Evolutionary conservation across 2,797 vertebrate species (phyloP).

Genomic region (Liasis olivaceus): DNA sequence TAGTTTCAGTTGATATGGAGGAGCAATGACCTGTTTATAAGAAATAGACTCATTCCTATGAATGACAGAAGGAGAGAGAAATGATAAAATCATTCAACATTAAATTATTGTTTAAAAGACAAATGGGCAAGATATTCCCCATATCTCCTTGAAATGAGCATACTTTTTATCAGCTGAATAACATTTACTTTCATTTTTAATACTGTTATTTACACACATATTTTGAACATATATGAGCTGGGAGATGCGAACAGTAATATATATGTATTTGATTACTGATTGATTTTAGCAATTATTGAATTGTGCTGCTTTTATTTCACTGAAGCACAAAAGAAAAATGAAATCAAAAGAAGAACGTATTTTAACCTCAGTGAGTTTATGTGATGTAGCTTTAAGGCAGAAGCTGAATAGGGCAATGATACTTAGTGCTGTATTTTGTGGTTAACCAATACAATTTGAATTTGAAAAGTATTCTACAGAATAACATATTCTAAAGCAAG

Average conservation of each 20-base stretch:
- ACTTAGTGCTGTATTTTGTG: slow-evolving; percentile 15
- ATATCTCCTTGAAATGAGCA: slow-evolving; percentile 6
- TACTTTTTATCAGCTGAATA: slow-evolving; percentile 9
- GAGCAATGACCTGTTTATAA: background rate
- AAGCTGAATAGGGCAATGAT: slow-evolving; percentile 1
- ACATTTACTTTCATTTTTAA: slow-evolving; percentile 4
- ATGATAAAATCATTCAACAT: background rate
- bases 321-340: slow-evolving; percentile 10
- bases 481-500: slow-evolving; percentile 28
- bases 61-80: background rate
- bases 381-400: slow-evolving; percentile 30
- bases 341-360: slow-evolving; percentile 17
- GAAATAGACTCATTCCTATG: background rate
- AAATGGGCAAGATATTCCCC: background rate
- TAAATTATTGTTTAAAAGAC: background rate
- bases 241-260: slow-evolving; percentile 6
- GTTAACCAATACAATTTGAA: slow-evolving; percentile 27
- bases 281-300: slow-evolving; percentile 24
- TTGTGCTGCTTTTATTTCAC: slow-evolving; percentile 16
- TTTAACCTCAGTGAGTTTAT: slow-evolving; percentile 23
- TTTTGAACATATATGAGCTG: slow-evolving; percentile 23
- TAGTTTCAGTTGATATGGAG: background rate
- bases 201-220: background rate
- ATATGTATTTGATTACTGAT: slow-evolving; percentile 32
- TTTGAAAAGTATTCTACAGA: slow-evolving; percentile 27